A percentile compares a stretch with the other conserved stretches of the same genome.
Evolutionary conservation across 2,888 invertebrate species (phyloP).

Genomic region (Lasiommata megera): DNA sequence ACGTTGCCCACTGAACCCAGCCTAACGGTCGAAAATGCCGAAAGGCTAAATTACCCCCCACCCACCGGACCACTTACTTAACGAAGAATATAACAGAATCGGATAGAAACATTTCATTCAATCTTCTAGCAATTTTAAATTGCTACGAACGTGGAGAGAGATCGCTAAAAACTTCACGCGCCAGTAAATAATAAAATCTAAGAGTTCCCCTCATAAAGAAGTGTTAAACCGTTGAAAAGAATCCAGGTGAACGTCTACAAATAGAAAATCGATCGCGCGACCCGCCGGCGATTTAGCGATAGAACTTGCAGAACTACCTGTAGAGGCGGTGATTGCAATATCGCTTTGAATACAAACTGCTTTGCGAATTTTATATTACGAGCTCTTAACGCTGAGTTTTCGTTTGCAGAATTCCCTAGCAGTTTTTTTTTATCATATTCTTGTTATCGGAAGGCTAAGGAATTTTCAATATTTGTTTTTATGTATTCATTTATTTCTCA

Average conservation of each 20-base stretch:
- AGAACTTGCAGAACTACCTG: constrained; percentile 29
- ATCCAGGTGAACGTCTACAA: constrained; percentile 42
- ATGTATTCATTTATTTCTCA: too few species aligned
- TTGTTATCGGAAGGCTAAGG: neutral
- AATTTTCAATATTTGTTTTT: neutral
- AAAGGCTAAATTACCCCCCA: too few species aligned
- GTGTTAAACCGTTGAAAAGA: constrained; percentile 38
- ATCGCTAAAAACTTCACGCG: constrained; percentile 11
- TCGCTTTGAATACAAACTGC: constrained; percentile 27
- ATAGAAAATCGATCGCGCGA: constrained; percentile 46
- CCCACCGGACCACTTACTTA: too few species aligned
- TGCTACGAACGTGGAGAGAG: neutral
- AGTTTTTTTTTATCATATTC: neutral
- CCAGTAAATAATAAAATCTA: constrained; percentile 31
- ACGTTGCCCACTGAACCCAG: too few species aligned
- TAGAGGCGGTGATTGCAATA: constrained; percentile 26
- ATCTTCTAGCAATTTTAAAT: neutral
- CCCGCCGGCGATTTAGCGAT: constrained; percentile 27
- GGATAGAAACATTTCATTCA: neutral
- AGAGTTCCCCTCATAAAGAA: constrained; percentile 35
- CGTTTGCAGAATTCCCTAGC: neutral
- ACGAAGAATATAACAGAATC: too few species aligned
- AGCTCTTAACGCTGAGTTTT: constrained; percentile 5
- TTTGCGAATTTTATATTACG: constrained; percentile 25
- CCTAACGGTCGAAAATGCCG: too few species aligned